Percentiles rank a stretch among this genome's conserved stretches.
Evolutionary conservation across 2,797 vertebrate genomes (phyloP).

Genomic region (Leptodactylus fallax): DNA sequence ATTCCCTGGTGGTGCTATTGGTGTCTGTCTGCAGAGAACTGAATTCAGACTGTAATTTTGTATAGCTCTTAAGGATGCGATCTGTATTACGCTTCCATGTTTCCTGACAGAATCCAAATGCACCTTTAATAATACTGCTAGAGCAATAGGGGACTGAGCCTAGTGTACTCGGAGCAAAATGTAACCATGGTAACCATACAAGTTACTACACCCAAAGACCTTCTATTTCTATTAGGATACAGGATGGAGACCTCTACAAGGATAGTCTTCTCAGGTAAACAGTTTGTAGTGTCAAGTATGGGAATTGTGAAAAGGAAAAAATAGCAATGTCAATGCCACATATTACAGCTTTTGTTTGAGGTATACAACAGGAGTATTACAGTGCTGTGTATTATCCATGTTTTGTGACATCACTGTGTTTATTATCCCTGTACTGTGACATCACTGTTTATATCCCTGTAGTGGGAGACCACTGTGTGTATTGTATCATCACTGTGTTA

Average conservation of each 20-base stretch:
- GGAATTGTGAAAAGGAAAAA: not conserved
- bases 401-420: no score
- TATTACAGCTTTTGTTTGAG: not conserved
- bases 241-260: not conserved
- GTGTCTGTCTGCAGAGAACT: not conserved
- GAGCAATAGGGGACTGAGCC: not conserved
- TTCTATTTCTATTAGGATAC: not conserved
- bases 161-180: not conserved
- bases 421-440: no score
- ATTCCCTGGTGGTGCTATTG: not conserved
- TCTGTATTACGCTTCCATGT: not conserved
- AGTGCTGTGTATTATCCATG: no score
- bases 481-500: no score
- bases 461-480: no score
- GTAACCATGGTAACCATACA: conserved; percentile 41
- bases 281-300: not conserved
- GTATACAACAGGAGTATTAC: no score
- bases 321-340: not conserved
- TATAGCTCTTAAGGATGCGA: conserved; percentile 22
- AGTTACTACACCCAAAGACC: not conserved
- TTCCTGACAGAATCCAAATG: not conserved
- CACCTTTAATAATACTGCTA: not conserved
- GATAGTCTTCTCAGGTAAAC: conserved; percentile 4
- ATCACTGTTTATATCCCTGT: no score
- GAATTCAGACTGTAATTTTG: not conserved